Evolutionary conservation across 2,888 invertebrate genomes (phyloP).

Genomic region (Baccha elongata): DNA sequence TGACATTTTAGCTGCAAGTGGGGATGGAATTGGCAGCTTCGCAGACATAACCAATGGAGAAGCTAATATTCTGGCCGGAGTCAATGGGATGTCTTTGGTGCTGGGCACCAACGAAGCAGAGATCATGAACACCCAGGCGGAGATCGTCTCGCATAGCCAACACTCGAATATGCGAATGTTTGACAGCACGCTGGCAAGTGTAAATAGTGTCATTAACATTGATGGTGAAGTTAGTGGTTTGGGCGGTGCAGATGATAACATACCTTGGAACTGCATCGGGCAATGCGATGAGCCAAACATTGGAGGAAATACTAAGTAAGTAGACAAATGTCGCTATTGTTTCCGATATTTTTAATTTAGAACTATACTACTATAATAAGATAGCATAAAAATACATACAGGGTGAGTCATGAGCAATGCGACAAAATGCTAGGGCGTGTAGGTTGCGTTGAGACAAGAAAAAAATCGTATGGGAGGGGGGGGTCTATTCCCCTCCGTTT

Average conservation of each 20-base stretch:
- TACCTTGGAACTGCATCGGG: conserved; percentile 79
- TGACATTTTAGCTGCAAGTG: conserved; percentile 9
- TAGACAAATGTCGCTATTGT: too few species aligned
- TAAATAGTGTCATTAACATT: conserved; percentile 12
- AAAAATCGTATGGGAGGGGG: too few species aligned
- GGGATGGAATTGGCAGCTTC: conserved; percentile 70
- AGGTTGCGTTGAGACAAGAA: too few species aligned
- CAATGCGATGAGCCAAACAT: conserved; percentile 75
- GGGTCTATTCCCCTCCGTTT: too few species aligned
- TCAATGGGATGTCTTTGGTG: conserved; percentile 64
- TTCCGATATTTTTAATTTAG: too few species aligned
- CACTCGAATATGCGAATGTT: conserved; percentile 56
- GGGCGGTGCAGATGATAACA: conserved; percentile 76
- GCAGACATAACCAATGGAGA: conserved; percentile 73
- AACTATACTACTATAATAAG: too few species aligned
- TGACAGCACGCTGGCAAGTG: conserved; percentile 34
- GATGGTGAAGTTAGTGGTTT: conserved; percentile 3
- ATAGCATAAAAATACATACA: too few species aligned
- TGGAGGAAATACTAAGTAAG: conserved; percentile 78
- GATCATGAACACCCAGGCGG: conserved; percentile 74
- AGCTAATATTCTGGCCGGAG: conserved; percentile 53
- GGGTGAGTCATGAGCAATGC: too few species aligned
- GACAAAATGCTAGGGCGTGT: too few species aligned
- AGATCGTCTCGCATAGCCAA: conserved; percentile 69
- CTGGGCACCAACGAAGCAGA: conserved; percentile 75